Base-by-base conservation (phyloP, 1,140 invertebrate genomes). In the Diabrotica undecimpunctata region DNA sequence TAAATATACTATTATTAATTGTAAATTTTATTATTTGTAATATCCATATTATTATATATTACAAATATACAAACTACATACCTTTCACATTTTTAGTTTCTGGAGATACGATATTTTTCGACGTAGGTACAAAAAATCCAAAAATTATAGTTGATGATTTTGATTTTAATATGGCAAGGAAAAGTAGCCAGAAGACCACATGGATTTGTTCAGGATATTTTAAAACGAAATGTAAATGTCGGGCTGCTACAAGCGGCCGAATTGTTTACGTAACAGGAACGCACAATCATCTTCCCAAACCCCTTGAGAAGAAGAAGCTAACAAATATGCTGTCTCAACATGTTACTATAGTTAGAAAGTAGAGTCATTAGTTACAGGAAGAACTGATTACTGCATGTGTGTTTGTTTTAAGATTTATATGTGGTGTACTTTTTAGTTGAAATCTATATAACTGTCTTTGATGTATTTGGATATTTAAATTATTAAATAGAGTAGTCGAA, bases 141-240 rank as follows among this genome's bases (percentile, higher is more conserved):
- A 71, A 71, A 63, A 71, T 71, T 12, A 65, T 71, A 12, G 67
- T 71, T 0, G 65, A 71, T 57, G 50, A 64, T 35, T 64, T 56
- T 36, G 70, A 71, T 64, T 71, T 71, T 53, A 69, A 71, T 50
- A 63, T 69, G 41, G 67, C 63, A 2, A 65, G 63, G 14, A 69
- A 69, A 57, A 65, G 62, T 9, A 54, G 11, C 2, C 14, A 54
- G 11, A 71, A 70, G 46, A 74, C 71, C 2, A 64, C 59, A n/a
- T 74, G 72, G 72, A 62, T 68, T 35, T 74, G 72, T 62, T 67
- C 69, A 7, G 46, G 53, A 37, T 72, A 71, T 65, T 67, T 59
- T 54, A 71, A 70, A 61, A 74, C 71, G 6, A 74, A 71, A 66
- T 73, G 72, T 54, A 67, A 63, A 53, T 51, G 63, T 11, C 55